Evolutionary conservation across 2,888 invertebrate genomes (phyloP), one percentile per base, ranked within the genome.

Genomic region (Malthinus flaveolus): DNA sequence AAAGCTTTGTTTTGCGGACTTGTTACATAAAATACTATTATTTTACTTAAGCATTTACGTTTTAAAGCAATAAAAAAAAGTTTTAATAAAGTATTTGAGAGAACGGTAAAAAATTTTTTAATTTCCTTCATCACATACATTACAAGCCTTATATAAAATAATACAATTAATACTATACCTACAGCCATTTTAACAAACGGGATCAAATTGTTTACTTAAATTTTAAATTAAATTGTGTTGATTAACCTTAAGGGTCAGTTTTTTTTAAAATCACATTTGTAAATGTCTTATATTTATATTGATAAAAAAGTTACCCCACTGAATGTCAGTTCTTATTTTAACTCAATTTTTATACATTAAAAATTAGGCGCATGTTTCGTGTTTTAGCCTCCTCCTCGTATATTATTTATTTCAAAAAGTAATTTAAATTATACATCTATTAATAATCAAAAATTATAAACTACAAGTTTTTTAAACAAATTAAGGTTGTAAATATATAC

Each of bases 51-150:
- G n/a, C n/a, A n/a, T n/a, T n/a, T n/a, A n/a, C n/a, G n/a, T n/a
- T n/a, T n/a, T n/a, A n/a, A n/a, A 23, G 23, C 2, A 23, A 23
- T 23, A 23, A 23, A 23, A 23, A 5, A 23, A 23, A n/a, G n/a
- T n/a, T n/a, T n/a, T n/a, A n/a, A n/a, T n/a, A n/a, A n/a, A n/a
- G n/a, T n/a, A n/a, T 53, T 23, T 23, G 5, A 23, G 5, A 23
- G 23, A 59, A 59, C 59, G 56, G 56, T 59, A 59, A 59, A 59
- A 59, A 59, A 59, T 48, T 59, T 46, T 46, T 59, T 59, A 59
- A 59, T 59, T 59, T 47, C 50, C 47, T 59, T 54, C 54, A 59
- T 59, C 59, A 59, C 59, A 59, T 59, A 59, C 59, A 59, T 58
- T 42, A 53, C 53, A 58, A 54, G 59, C 59, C 50, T 59, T 59